These are phyloP conservation scores for Hystrix brachyura DNA, from an alignment of 2,113 vertebrate species.

Conservation along the genomic window DNA sequence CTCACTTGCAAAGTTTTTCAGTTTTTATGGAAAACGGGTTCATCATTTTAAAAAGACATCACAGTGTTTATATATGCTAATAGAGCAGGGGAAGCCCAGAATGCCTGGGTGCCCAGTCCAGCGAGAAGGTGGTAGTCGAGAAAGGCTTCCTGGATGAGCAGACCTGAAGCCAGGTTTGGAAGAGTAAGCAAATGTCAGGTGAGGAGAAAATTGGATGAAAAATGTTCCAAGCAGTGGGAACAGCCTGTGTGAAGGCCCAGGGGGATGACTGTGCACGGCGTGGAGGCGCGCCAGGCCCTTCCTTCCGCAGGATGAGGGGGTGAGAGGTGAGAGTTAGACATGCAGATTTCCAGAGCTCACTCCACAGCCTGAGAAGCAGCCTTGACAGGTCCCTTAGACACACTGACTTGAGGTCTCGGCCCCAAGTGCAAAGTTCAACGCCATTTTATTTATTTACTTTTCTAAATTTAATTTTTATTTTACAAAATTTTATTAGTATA, in stretches of 20 bases:
- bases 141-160: background rate
- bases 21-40: conserved; percentile 2
- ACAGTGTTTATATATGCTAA: background rate
- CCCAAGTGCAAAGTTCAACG: background rate
- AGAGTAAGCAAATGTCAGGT: background rate
- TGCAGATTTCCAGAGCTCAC: background rate
- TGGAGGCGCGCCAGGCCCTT: background rate
- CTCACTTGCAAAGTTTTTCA: background rate
- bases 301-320: background rate
- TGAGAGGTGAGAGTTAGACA: background rate
- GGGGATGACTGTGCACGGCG: background rate
- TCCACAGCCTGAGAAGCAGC: background rate
- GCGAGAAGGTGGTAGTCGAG: background rate
- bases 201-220: background rate
- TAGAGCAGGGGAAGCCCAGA: background rate
- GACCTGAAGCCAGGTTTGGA: background rate
- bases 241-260: background rate
- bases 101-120: background rate
- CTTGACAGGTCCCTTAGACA: background rate
- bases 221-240: background rate
- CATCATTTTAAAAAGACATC: background rate
- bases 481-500: background rate
- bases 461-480: background rate
- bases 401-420: background rate
- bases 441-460: background rate